Base-by-base conservation (phyloP, 2,888 invertebrate species). In the Torymus aiolomorphi region DNA sequence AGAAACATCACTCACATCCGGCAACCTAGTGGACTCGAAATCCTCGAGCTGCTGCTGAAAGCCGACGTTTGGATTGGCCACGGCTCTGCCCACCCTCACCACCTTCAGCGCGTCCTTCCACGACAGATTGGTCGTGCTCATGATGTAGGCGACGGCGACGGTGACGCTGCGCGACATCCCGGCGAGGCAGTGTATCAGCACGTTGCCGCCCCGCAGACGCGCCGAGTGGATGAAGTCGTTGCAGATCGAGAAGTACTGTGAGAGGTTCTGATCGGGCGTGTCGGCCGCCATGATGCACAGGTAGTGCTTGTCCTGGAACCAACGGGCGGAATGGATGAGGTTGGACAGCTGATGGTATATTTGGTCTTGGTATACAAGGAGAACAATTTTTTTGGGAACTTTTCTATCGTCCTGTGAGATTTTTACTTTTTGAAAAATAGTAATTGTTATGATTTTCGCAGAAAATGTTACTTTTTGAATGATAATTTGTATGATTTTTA, bases 121-220 rank as follows among this genome's bases (percentile, higher is more conserved):
- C 77, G 94, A 95, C 69, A 98, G 93, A 82, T 94, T 92, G 49
- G 98, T 97, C 81, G 96, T 96, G 65, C 97, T 96, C 98, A 98
- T 98, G 83, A 98, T 96, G 91, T 98, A 98, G 59, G 98, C 98
- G 78, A 97, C 97, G 0, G 97, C 96, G 74, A 98, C 96, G 0
- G 98, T 98, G 84, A 98, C 98, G 88, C 98, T 98, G 24, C 98
- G 94, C 0, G 98, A 98, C 95, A 98, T 97, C 51, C 98, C 98
- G 20, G 98, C 98, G 88, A 98, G 92, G 91, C 98, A 98, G 91
- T 98, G 98, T 86, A 98, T 97, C 42, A 98, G 94, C 61, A 97
- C 97, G 90, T 95, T 96, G 70, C 98, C 98, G 80, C 97, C 97
- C 76, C 96, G 92, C 42, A 97, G 92, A 54, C 98, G 93, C 1